phyloP scores from a whole-genome alignment of 2,888 invertebrate genomes.

The Octodonta nipae region DNA sequence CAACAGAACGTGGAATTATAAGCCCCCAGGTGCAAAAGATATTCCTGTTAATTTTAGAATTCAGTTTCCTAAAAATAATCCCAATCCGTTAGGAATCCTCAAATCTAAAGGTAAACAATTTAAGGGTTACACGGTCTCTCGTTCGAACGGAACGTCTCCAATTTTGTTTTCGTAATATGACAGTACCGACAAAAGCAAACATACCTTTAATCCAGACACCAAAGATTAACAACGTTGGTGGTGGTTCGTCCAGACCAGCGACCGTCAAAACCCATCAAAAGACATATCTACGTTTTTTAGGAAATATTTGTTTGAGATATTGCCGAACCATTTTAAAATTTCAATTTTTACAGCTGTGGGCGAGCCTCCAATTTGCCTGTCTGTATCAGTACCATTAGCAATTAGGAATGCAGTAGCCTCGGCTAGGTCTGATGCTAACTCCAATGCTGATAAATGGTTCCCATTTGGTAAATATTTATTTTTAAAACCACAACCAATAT shows the following conservation, averaged over 20 bases:
- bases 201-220: too few species aligned
- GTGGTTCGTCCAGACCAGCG: too few species aligned
- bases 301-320: too few species aligned
- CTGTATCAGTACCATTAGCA: slow-evolving; percentile 43
- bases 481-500: not conserved
- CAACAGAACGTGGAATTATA: slow-evolving; percentile 70
- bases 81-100: slow-evolving; percentile 52
- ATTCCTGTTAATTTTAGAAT: slow-evolving; percentile 65
- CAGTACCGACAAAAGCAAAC: too few species aligned
- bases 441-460: slow-evolving; percentile 42
- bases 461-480: slow-evolving; percentile 42
- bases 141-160: too few species aligned
- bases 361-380: slow-evolving; percentile 42
- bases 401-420: slow-evolving; percentile 54
- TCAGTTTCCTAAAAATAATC: slow-evolving; percentile 50
- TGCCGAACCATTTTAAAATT: too few species aligned
- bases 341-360: slow-evolving; percentile 44
- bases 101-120: slow-evolving; percentile 65
- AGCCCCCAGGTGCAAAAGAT: slow-evolving; percentile 63
- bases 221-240: too few species aligned
- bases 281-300: too few species aligned
- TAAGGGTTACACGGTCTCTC: too few species aligned
- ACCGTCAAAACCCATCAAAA: too few species aligned
- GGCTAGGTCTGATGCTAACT: slow-evolving; percentile 51
- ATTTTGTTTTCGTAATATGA: too few species aligned